Base-by-base conservation (phyloP, 2,113 vertebrate species). In the Sorex fumeus region DNA sequence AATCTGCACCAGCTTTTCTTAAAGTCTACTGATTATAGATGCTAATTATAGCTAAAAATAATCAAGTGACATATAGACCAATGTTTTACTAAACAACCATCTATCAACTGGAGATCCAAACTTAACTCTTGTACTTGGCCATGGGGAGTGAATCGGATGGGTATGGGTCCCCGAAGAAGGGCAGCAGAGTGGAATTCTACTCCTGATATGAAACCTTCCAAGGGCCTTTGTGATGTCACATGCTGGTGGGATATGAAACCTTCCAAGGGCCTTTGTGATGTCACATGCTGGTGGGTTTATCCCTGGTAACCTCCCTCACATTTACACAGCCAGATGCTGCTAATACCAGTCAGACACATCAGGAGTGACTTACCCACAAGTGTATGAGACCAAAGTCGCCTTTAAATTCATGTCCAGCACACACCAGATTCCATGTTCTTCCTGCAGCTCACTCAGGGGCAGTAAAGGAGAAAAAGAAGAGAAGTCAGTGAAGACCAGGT, bases 31-130 rank as follows among this genome's bases (percentile, higher is more conserved):
- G 25, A 50, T 72, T 67, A 0, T 87, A 53, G 67, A 64, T 50
- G 8, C 71, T 64, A 75, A 87, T 74, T 30, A 67, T 16, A 40
- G 75, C 45, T 53, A 82, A 86, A 85, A 90, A 15, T 21, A 34
- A 64, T 9, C 53, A 12, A n/a, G n/a, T 36, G 88, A 64, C 72
- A 64, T 64, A 27, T 87, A 79, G 72, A n/a, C 13, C 21, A 45
- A 34, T 77, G 53, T 88, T 77, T 80, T 40, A 34, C 67, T 30
- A 45, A 72, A 70, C 3, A 80, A 32, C 32, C 81, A 32, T 30
- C 77, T 34, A 47, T 19, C 2, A 28, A 50, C 53, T 53, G 60
- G 69, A 76, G 70, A 50, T 53, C 57, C 43, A 87, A 75, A 47
- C 45, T 72, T 82, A 70, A 66, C 66, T n/a, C 34, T 70, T 47